phyloP scores from a whole-genome alignment of 2,113 vertebrate species.

The Equus przewalskii region DNA sequence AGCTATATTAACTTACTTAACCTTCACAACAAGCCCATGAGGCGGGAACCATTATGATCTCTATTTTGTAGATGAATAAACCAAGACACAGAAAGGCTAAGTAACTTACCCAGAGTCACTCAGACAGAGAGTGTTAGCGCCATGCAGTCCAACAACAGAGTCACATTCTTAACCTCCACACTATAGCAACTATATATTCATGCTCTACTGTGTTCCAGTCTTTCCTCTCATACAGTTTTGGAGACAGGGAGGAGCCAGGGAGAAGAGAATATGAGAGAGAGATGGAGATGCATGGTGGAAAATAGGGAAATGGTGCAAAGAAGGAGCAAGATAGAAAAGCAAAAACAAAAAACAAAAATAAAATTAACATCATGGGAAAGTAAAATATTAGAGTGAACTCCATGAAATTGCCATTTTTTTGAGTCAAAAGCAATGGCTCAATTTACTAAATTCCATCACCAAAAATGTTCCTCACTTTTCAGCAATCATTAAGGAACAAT shows the following conservation, averaged over 20 bases:
- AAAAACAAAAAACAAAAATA: background rate
- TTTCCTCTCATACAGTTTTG: background rate
- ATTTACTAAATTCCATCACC: background rate
- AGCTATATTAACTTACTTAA: background rate
- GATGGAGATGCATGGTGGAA: background rate
- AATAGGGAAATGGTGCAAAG: too few species aligned
- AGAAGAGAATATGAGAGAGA: background rate
- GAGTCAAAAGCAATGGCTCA: background rate
- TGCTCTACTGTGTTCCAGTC: too few species aligned
- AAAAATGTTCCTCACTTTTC: background rate
- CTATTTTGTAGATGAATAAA: background rate
- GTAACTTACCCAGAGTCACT: background rate
- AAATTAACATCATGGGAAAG: background rate
- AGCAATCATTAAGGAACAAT: background rate
- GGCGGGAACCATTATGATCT: background rate
- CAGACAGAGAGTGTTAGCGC: background rate
- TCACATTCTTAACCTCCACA: fast-evolving
- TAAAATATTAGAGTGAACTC: background rate
- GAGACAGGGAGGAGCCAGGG: background rate
- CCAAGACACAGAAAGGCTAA: background rate
- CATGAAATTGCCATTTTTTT: background rate
- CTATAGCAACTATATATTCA: fast-evolving
- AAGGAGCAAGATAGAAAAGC: background rate
- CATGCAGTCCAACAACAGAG: fast-evolving
- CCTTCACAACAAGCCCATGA: background rate